Percentiles rank a stretch among this genome's conserved stretches.
Evolutionary conservation across 2,113 vertebrate species (phyloP).

Genomic region (Lycocorax pyrrhopterus): DNA sequence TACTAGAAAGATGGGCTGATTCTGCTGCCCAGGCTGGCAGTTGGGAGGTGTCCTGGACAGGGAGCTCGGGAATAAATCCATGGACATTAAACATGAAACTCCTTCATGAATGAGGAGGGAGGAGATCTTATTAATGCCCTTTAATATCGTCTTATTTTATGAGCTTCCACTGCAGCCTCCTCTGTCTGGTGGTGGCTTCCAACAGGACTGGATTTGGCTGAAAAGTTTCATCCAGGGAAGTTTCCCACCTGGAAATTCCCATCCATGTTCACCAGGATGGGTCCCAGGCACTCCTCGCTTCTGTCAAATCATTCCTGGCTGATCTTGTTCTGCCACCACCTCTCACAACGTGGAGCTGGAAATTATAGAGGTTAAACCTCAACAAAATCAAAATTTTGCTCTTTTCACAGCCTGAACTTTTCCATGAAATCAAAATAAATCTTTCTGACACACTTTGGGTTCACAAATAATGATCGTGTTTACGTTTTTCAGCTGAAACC

Average conservation of each 20-base stretch:
- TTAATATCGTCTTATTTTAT: neutral
- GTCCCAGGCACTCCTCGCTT: neutral
- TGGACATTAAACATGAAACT: neutral
- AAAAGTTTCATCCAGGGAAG: neutral
- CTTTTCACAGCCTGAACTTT: neutral
- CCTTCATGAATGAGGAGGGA: neutral
- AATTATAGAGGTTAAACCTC: neutral
- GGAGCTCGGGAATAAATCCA: neutral
- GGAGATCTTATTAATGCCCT: neutral
- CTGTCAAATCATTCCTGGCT: neutral
- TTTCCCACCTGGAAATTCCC: neutral
- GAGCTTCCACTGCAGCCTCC: neutral
- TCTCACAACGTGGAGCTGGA: neutral
- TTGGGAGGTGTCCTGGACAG: slow-evolving; percentile 29
- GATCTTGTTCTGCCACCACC: neutral
- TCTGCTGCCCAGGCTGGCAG: slow-evolving; percentile 34
- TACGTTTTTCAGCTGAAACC: neutral
- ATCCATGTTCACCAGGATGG: neutral
- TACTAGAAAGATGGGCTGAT: slow-evolving; percentile 51
- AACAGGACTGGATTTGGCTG: neutral
- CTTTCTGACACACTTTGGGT: neutral
- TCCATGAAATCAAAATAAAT: neutral
- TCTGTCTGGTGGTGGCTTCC: neutral
- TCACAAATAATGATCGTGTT: neutral
- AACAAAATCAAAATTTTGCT: neutral